These are phyloP conservation scores for Himalopsyche kuldschensis DNA, from an alignment of 2,888 invertebrate genomes.

Conservation along the genomic window DNA sequence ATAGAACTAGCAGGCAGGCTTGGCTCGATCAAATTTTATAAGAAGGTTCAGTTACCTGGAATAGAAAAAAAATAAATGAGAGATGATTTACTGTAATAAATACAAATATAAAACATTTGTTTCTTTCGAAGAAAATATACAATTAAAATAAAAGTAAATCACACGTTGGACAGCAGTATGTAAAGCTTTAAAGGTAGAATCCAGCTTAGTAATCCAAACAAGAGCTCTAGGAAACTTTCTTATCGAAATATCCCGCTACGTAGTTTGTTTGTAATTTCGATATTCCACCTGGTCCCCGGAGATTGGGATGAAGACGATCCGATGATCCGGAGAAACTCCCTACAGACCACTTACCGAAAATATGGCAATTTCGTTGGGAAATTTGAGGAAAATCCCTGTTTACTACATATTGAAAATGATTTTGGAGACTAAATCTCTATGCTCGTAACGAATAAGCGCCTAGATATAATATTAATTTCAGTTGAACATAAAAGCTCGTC, in stretches of 20 bases:
- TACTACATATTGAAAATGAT: background rate
- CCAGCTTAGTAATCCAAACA: background rate
- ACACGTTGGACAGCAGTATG: background rate
- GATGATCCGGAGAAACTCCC: constrained; percentile 29
- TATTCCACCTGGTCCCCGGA: constrained; percentile 24
- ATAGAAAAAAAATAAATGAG: too few species aligned
- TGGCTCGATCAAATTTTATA: too few species aligned
- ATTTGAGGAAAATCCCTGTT: constrained; percentile 5
- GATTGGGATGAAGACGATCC: constrained; percentile 19
- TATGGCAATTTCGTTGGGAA: constrained; percentile 30
- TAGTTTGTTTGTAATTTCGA: constrained; percentile 36
- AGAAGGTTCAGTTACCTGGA: too few species aligned
- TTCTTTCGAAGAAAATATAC: background rate
- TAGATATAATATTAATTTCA: background rate
- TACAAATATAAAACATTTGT: too few species aligned
- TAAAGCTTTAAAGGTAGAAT: background rate
- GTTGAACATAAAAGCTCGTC: too few species aligned
- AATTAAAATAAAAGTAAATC: background rate
- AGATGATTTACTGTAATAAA: too few species aligned
- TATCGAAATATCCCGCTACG: constrained; percentile 7
- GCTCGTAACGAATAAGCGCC: background rate
- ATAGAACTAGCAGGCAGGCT: too few species aligned
- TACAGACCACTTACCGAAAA: constrained; percentile 33
- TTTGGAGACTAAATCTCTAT: background rate
- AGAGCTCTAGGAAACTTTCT: constrained; percentile 10